Conservation (phyloP, 2,797 vertebrate genomes). For the Anguilla pacifica region DNA sequence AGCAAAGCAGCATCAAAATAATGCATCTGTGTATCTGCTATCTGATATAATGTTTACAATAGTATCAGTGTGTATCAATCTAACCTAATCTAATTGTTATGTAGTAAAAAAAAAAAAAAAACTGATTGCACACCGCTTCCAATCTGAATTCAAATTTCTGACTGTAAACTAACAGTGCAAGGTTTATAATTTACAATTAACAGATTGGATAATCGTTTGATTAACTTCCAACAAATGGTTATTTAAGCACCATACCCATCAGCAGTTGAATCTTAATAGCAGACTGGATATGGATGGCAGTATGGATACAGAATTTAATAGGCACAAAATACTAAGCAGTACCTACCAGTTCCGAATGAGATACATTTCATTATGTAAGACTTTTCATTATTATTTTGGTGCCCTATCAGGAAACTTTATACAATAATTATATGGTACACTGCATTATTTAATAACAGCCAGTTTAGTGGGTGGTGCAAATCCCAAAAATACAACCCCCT, state of each 20-base stretch:
- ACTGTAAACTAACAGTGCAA: neutral
- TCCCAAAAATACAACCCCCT: neutral
- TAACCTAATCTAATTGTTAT: conserved; percentile 13
- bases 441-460: neutral
- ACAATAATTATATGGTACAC: neutral
- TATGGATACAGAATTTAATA: neutral
- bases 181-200: neutral
- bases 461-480: neutral
- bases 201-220: neutral
- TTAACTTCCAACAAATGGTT: conserved; percentile 24
- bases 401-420: neutral
- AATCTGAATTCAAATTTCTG: neutral
- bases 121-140: neutral
- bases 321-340: neutral
- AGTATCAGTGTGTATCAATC: neutral
- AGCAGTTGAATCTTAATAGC: neutral
- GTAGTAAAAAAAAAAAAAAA: no score
- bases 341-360: neutral
- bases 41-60: conserved; percentile 11
- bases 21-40: neutral
- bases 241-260: neutral
- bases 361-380: neutral
- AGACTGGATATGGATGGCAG: neutral
- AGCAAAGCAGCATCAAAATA: conserved; percentile 21
- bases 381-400: neutral